Base-by-base conservation (phyloP, 2,797 vertebrate genomes). In the Lacerta viridis region DNA sequence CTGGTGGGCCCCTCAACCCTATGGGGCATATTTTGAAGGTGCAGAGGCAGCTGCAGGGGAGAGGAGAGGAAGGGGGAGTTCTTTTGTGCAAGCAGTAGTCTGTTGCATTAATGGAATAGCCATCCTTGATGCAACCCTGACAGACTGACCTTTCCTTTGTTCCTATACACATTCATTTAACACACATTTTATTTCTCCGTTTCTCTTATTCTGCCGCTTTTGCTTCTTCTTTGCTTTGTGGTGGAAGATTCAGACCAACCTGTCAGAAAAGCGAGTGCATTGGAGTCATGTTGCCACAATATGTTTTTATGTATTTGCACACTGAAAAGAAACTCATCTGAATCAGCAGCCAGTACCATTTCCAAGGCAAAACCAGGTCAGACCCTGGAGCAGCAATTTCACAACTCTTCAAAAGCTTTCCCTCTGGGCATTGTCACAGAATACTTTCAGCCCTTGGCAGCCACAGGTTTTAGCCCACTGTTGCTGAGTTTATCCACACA, bases 321-420 rank as follows among this genome's bases (percentile, higher is more conserved):
- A 64, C 20, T 74, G 33, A 59, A 74, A 46, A 82, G 29, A 68
- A 82, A 83, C 71, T 66, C 68, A 83, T 68, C n/a, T 50, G 59
- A 87, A 87, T 66, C 80, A 83, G 72, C 71, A 76, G 59, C 61
- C 61, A 88, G 59, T 72, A 76, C 15, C 68, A 36, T 76, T 88
- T 85, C 55, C 84, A 64, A 76, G 43, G 27, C 11, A 88, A 75
- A 88, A 83, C 82, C 72, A 88, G 72, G 41, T 83, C 81, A 88
- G 43, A 64, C 72, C 71, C 43, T 23, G 66, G 74, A 88, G 72
- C 61, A 55, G 41, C 43, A 83, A 83, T 83, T 83, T 88, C 61
- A n/a, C 72, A 50, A 13, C 86, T 68, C n/a, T 88, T 83, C 61
- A 83, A 83, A 83, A 76, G 79, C 72, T 82, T 82, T 29, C 80